Base-by-base conservation (phyloP, 2,113 vertebrate species). In the Chaetops frenatus region DNA sequence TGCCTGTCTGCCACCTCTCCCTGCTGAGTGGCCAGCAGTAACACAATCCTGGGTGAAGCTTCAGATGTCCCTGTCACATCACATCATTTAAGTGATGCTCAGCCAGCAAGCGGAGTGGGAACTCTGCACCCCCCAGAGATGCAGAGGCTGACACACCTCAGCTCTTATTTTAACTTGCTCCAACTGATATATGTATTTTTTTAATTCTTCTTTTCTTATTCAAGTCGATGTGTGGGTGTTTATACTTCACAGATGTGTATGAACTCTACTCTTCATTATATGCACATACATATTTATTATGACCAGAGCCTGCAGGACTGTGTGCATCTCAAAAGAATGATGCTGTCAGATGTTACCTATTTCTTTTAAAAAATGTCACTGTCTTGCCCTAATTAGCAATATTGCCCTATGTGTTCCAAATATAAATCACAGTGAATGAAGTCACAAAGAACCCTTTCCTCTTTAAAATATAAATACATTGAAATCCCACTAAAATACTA, bases 61-160 rank as follows among this genome's bases (percentile, higher is more conserved):
- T 45, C 50, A n/a, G 10, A 23, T 1, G 10, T 2, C 23, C 47
- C 38, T 90, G 65, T 29, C 25, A 23, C 4, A 6, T 12, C 31
- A 35, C 31, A 48, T 15, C n/a, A 33, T 8, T 6, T 15, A 45
- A 40, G 58, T 0, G 2, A 53, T 47, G 62, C 72, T 40, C 42
- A n/a, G 51, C 7, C 71, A 47, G 38, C 0, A 6, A n/a, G 53
- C 2, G 1, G 53, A 83, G 50, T 1, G 1, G 64, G 47, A 58
- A 31, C 0, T 0, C 33, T 38, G 72, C 35, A 31, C 7, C 15
- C 56, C 51, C n/a, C 1, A 4, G 23, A 87, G 73, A 27, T 3
- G 7, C 51, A 86, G 64, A 73, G 40, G 35, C 35, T 48, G n/a
- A 9, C 40, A 48, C n/a, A 35, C 25, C 66, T 27, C 23, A 3